These are phyloP conservation scores for Eurytoma californica DNA, from an alignment of 2,888 invertebrate genomes.

Conservation along the genomic window DNA sequence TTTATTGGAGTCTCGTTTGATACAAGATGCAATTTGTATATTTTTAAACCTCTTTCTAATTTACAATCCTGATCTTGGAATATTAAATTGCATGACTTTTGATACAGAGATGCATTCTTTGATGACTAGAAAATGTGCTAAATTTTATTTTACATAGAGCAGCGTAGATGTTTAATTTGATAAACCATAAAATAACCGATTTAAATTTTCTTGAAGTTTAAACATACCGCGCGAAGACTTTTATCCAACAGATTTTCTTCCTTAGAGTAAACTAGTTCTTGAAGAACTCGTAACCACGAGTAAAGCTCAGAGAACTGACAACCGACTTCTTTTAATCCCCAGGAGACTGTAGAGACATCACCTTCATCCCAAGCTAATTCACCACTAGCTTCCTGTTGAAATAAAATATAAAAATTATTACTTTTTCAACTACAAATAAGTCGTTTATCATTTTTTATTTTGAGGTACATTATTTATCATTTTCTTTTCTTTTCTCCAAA, in stretches of 20 bases:
- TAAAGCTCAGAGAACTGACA: slow-evolving; percentile 88
- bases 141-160: neutral
- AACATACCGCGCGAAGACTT: slow-evolving; percentile 81
- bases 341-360: slow-evolving; percentile 78
- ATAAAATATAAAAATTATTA: slow-evolving; percentile 31
- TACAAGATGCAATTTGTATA: no score
- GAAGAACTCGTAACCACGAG: slow-evolving; percentile 87
- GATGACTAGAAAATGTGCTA: no score
- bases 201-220: neutral
- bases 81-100: no score
- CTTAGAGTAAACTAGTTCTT: slow-evolving; percentile 86
- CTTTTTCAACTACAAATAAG: no score
- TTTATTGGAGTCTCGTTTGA: no score
- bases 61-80: no score
- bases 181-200: neutral
- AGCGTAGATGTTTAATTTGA: neutral
- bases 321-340: slow-evolving; percentile 86
- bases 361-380: slow-evolving; percentile 83
- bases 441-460: no score
- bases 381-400: slow-evolving; percentile 84
- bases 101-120: no score
- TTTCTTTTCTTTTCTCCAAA: no score
- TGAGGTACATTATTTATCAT: no score
- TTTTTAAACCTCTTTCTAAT: no score
- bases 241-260: slow-evolving; percentile 83